Base-by-base conservation (phyloP, 1,140 invertebrate genomes). In the Globodera ellingtonae region DNA sequence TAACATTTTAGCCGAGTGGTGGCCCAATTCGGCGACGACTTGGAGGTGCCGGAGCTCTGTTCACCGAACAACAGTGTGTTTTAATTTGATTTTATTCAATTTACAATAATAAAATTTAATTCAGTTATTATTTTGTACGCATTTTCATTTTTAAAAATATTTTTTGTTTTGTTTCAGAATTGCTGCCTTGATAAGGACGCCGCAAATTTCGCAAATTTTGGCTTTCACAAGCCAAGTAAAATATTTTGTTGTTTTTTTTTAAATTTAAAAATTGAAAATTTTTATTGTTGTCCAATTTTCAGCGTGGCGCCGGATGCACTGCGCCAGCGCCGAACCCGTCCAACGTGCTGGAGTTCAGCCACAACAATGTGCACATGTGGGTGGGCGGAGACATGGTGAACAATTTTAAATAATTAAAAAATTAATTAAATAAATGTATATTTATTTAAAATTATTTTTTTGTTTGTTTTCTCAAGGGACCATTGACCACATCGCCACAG, bases 321-420 rank as follows among this genome's bases (percentile, higher is more conserved):
- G 65, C 65, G 65, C 65, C 65, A 66, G 35, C 47, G 50, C 50
- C 47, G 10, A 56, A 48, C 47, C 47, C 47, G 47, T n/a, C 18
- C 70, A 56, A n/a, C 50, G 44, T 48, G 9, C 15, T 74, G 44
- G 62, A 74, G 48, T 48, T 74, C 66, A 86, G 75, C 46, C 87
- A 88, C 76, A 88, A 88, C 67, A 87, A 86, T 80, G 82, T 87
- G 18, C 86, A 82, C 79, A 87, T 75, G 48, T 88, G 44, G 81
- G 84, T 85, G 77, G 87, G 80, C 71, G 86, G 86, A 10, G 87
- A 88, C 80, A 89, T 88, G 87, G 78, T 87, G 66, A 52, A 9
- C 50, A 35, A 35, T 35, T 35, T 35, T 35, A 35, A 35, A 3
- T 35, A 2, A 2, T 35, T 35, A 3, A 3, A 3, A 35, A 35